Evolutionary conservation across 2,797 vertebrate species (phyloP), one percentile per base, ranked within the genome.

Genomic region (Myotis vivesi): DNA sequence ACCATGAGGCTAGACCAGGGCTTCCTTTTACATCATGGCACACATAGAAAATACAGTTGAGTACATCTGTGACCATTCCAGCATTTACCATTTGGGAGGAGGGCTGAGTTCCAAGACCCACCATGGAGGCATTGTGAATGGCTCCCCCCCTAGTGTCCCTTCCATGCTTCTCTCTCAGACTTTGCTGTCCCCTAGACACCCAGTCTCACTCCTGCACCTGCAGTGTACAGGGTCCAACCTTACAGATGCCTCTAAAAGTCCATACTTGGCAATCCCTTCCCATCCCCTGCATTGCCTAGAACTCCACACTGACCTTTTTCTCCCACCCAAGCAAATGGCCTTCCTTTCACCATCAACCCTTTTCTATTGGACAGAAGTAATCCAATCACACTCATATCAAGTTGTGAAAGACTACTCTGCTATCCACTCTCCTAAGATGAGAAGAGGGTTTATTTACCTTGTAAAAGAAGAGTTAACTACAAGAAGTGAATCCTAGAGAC

Each of bases 401-500:
- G 23, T 53, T 68, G 38, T 33, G 7, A 55, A 62, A 17, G 84
- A 64, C 64, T 90, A 13, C 72, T 66, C 36, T 6, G 17, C 7
- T 86, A 10, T 83, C 33, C 55, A 64, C 5, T 88, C 72, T 86
- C n/a, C 23, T 75, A 28, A 79, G 38, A 89, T 0, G 17, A 33
- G 15, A 69, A 88, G 69, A 79, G 49, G 17, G 69, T 82, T 94
- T 94, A 15, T 82, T 93, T 94, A 19, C 33, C 59, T 81, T 68
- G 41, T 59, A 71, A 75, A 91, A 87, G 66, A 77, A 10, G 38
- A 81, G 8, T 73, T 33, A 81, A 87, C 38, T 7, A n/a, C 66
- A 80, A 33, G 75, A 20, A 72, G 19, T 30, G n/a, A 51, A 8
- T 53, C n/a, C 62, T 81, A 36, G 8, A 57, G 90, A 87, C 64